Evolutionary conservation across 2,113 vertebrate species (phyloP), one percentile per base, ranked within the genome.

Genomic region (Sander lucioperca): DNA sequence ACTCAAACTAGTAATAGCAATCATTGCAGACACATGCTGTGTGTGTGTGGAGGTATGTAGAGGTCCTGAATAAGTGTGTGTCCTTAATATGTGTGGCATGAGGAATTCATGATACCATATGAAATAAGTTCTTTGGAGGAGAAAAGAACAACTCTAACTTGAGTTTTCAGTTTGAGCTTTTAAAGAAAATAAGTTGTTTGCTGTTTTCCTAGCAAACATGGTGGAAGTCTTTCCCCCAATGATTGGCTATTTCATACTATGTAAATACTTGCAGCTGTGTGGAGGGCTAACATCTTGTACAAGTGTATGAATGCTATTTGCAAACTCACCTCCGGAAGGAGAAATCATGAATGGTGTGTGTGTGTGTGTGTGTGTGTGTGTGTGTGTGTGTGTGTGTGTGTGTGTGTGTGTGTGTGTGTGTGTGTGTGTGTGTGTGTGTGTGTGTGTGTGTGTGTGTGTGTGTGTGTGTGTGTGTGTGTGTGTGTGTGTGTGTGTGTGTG

Each of bases 231-330:
- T 63, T 47, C 1, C 3, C 8, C 25, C 54, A 62, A 15, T 48
- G 61, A 70, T 73, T 68, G 66, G 70, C 27, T 48, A 15, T 47
- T 36, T 68, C 61, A n/a, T 62, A 69, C 83, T 88, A 39, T 71
- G 69, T 69, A 84, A 84, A 89, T 83, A 75, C 33, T 45, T 70
- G 16, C 77, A 89, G 76, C 71, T 80, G 64, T 64, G 71, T 75
- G 70, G 48, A 81, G 30, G 75, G 67, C 51, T 50, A 18, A 57
- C 18, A 19, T 59, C 50, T 45, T 79, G 63, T 15, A 11, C 18
- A 50, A 80, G 82, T 84, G 36, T 64, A 68, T 30, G 19, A 58
- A 58, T 69, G 9, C 33, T 83, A 16, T 82, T 87, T 84, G 48
- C 75, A 56, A 54, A 68, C 14, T 83, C 27, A 74, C 61, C 53